Percentiles rank a stretch among this genome's conserved stretches.
Conservation (phyloP, 92 coral and sea anemone species). For the Chrysogorgia sp. region DNA sequence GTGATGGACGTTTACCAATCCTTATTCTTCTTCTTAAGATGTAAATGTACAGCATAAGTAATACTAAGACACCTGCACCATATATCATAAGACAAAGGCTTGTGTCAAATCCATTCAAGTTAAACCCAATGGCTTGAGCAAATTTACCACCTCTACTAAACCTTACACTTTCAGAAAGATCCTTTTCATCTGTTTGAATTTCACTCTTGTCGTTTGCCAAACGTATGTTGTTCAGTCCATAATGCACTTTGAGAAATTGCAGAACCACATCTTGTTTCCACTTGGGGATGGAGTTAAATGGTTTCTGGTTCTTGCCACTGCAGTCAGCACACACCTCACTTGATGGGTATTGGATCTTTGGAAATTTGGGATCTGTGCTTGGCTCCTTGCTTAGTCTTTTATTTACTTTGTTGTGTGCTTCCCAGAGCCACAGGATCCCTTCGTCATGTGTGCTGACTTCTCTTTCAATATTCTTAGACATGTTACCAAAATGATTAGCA, state of each 20-base stretch:
- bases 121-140: slow-evolving; percentile 59
- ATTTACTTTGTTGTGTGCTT: slow-evolving; percentile 89
- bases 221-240: slow-evolving; percentile 85
- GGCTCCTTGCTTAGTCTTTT: slow-evolving; percentile 77
- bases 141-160: slow-evolving; percentile 30
- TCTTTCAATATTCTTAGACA: slow-evolving; percentile 72
- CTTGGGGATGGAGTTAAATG: slow-evolving; percentile 18
- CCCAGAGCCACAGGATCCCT: slow-evolving; percentile 94
- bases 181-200: slow-evolving; percentile 65
- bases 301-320: slow-evolving; percentile 39
- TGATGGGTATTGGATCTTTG: slow-evolving; percentile 87
- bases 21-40: slow-evolving; percentile 82
- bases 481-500: slow-evolving; percentile 71
- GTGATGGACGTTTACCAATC: slow-evolving; percentile 26
- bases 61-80: slow-evolving; percentile 70
- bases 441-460: slow-evolving; percentile 76
- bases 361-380: slow-evolving; percentile 90
- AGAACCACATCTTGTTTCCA: slow-evolving; percentile 79
- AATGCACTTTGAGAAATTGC: slow-evolving; percentile 85
- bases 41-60: slow-evolving; percentile 83
- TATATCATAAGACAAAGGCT: slow-evolving; percentile 91
- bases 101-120: slow-evolving; percentile 77
- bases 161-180: slow-evolving; percentile 90
- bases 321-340: slow-evolving; percentile 77
- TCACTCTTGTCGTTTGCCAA: slow-evolving; percentile 55